These are phyloP conservation scores for Cheilosia grossa DNA, from an alignment of 2,888 invertebrate species.

Conservation along the genomic window DNA sequence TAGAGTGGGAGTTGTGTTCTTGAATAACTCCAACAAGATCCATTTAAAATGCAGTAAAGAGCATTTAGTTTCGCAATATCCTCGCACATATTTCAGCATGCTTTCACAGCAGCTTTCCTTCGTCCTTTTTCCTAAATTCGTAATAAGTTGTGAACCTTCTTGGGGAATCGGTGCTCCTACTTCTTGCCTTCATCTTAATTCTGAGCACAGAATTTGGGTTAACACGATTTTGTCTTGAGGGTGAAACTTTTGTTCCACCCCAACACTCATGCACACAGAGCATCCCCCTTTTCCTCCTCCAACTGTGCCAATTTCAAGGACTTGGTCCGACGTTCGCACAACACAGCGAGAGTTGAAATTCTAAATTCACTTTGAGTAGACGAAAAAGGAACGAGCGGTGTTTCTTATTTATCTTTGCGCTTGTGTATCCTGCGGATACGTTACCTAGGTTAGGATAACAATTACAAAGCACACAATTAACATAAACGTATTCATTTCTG, in stretches of 20 bases:
- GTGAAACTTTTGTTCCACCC: slow-evolving; percentile 28
- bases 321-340: slow-evolving; percentile 22
- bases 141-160: slow-evolving; percentile 58
- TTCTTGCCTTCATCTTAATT: slow-evolving; percentile 40
- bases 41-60: slow-evolving; percentile 52
- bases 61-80: slow-evolving; percentile 51
- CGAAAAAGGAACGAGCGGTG: slow-evolving; percentile 31
- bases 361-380: slow-evolving; percentile 66
- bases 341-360: slow-evolving; percentile 33
- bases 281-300: neutral
- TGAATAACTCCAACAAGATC: slow-evolving; percentile 12
- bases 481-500: slow-evolving; percentile 70
- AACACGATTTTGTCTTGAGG: slow-evolving; percentile 38
- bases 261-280: neutral
- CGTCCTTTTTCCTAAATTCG: slow-evolving; percentile 33
- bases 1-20: neutral
- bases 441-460: slow-evolving; percentile 70
- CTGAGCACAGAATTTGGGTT: slow-evolving; percentile 63
- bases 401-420: slow-evolving; percentile 68
- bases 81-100: slow-evolving; percentile 15
- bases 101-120: neutral
- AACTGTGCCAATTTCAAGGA: slow-evolving; percentile 41
- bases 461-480: slow-evolving; percentile 73
- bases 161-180: slow-evolving; percentile 10
- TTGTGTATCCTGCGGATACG: slow-evolving; percentile 67